Base-by-base conservation (phyloP, 2,797 vertebrate species). In the Tokudaia tokunoshimensis region DNA sequence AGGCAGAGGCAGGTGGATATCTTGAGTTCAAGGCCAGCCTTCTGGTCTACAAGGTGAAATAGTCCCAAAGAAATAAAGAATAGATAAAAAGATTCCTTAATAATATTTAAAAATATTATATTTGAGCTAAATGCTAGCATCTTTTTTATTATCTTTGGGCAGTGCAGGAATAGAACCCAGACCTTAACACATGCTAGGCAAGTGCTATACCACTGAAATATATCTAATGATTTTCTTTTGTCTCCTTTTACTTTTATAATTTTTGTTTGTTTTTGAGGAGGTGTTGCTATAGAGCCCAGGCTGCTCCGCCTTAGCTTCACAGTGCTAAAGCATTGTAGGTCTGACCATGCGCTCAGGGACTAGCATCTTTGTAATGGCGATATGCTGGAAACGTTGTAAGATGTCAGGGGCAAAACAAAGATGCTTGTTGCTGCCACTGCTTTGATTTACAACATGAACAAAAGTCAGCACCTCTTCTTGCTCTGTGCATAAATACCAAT, bases 341-440 rank as follows among this genome's bases (percentile, higher is more conserved):
- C 1, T 70, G 44, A 70, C 29, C 29, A 50, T 29, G 14, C 19
- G 4, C 29, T 34, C 41, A 47, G 57, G 9, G 9, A 55, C 37
- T 47, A 74, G 41, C 67, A 63, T 75, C 59, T 94, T 67, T 89
- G 78, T 96, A 91, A 96, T 41, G 34, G 29, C 82, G 37, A 83
- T 17, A 20, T 12, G 3, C 20, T 22, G 26, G 81, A 87, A 94
- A 13, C 70, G 79, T 74, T 82, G 22, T 72, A 61, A 55, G 55
- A 55, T 61, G 57, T 0, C 74, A 41, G 34, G 47, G 17, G 47
- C 44, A 84, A 87, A 34, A 79, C 26, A 65, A 26, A 63, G 44
- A 59, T 79, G 61, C 61, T 55, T 81, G 52, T 34, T 92, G 15
- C 78, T 92, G 15, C 78, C 22, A 31, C 47, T 59, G 88, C 44